Percentiles rank a stretch among this genome's conserved stretches.
phyloP scores from a whole-genome alignment of 2,113 vertebrate genomes.

The Sturnira hondurensis region DNA sequence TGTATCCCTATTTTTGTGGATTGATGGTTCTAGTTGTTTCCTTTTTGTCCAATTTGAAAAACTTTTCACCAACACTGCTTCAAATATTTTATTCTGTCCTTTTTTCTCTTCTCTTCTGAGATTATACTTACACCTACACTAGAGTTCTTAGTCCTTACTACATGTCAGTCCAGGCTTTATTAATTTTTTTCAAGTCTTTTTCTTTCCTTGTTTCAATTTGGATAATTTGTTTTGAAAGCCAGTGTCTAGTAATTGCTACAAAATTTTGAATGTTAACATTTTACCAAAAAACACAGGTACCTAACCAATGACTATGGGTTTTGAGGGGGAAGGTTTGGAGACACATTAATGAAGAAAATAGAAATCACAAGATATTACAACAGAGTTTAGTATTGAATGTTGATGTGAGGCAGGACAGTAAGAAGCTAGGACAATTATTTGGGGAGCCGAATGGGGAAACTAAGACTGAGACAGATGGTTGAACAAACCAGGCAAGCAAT shows the following conservation, averaged over 20 bases:
- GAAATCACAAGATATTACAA: constrained; percentile 27
- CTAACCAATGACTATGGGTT: not conserved
- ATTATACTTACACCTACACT: not conserved
- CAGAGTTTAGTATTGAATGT: not conserved
- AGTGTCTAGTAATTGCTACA: constrained; percentile 12
- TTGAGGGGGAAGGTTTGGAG: not conserved
- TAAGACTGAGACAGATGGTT: not conserved
- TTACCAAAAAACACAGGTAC: constrained; percentile 1
- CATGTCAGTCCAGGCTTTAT: not conserved
- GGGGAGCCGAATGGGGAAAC: not conserved
- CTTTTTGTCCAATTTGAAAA: constrained; percentile 16
- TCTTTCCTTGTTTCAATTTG: not conserved
- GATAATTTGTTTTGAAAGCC: constrained; percentile 9
- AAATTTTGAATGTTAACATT: constrained; percentile 42
- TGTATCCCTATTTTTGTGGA: not conserved
- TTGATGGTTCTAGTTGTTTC: not conserved
- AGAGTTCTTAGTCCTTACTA: not conserved
- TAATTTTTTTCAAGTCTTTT: not conserved
- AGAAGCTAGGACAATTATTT: not conserved
- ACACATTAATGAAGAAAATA: constrained; percentile 6
- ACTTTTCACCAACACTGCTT: not conserved
- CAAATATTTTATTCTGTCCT: not conserved
- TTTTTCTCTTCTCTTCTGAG: not conserved
- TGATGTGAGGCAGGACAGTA: not conserved
- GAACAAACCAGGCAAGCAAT: not conserved